Percentiles rank a stretch among this genome's conserved stretches.
Evolutionary conservation across 1,140 invertebrate genomes (phyloP).

Genomic region (Oryctes rhinoceros): DNA sequence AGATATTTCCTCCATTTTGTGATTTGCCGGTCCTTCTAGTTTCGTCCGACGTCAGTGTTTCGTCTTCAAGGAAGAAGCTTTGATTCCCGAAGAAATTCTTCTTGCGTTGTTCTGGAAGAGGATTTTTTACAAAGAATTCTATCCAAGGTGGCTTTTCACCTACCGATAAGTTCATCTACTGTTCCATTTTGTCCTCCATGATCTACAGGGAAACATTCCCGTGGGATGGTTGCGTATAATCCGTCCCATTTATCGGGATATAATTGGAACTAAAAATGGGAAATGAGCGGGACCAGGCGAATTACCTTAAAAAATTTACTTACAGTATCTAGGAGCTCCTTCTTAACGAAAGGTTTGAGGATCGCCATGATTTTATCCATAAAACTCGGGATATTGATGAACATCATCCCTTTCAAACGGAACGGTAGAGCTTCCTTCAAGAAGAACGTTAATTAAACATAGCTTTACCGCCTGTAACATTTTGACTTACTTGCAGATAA

Average conservation of each 20-base stretch:
- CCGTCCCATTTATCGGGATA: conserved; percentile 56
- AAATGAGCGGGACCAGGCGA: too few relatives aligned
- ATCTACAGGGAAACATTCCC: conserved; percentile 63
- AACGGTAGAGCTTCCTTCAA: conserved; percentile 62
- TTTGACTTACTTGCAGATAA: conserved; percentile 66
- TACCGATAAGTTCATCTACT: conserved; percentile 57
- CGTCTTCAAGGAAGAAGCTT: too few relatives aligned
- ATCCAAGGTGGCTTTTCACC: conserved; percentile 24
- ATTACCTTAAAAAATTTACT: background rate
- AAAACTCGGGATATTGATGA: conserved; percentile 72
- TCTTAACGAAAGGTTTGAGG: conserved; percentile 76
- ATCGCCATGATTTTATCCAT: conserved; percentile 74
- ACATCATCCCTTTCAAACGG: conserved; percentile 71
- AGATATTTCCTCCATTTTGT: too few relatives aligned
- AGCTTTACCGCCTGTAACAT: background rate
- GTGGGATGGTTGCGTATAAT: conserved; percentile 53
- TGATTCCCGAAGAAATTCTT: conserved; percentile 64
- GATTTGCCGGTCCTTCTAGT: too few relatives aligned
- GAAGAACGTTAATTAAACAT: background rate
- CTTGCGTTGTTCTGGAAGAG: conserved; percentile 55
- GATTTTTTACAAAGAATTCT: too few relatives aligned
- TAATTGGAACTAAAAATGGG: conserved; percentile 61
- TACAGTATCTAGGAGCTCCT: conserved; percentile 67
- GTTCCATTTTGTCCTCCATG: conserved; percentile 63
- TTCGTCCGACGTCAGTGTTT: too few relatives aligned